Conservation (phyloP, 2,888 invertebrate genomes). For the Amiota communis region DNA sequence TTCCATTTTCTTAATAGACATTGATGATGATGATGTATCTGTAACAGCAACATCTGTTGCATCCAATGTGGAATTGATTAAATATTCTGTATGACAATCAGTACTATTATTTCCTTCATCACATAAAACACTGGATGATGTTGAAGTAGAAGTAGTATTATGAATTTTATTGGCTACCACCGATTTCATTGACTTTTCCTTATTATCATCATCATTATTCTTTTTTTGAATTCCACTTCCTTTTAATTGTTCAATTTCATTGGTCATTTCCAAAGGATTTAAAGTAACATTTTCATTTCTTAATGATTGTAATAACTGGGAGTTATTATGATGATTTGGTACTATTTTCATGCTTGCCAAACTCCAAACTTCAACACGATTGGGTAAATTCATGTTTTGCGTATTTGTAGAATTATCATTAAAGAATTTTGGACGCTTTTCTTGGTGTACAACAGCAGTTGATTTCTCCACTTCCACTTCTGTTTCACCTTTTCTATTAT, state of each 20-base stretch:
- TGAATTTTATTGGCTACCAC: background rate
- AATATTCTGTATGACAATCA: slow-evolving; percentile 55
- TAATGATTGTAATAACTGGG: background rate
- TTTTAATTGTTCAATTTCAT: slow-evolving; percentile 46
- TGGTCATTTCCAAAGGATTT: slow-evolving; percentile 35
- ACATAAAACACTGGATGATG: too few relatives aligned
- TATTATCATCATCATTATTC: slow-evolving; percentile 65
- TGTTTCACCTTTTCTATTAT: slow-evolving; percentile 15
- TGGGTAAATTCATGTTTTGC: slow-evolving; percentile 65
- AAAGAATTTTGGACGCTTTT: slow-evolving; percentile 69
- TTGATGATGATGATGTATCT: slow-evolving; percentile 6
- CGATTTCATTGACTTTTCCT: slow-evolving; percentile 34
- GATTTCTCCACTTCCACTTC: slow-evolving; percentile 14
- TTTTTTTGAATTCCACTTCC: slow-evolving; percentile 51
- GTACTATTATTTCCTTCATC: background rate
- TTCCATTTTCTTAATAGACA: background rate
- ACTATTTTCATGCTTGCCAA: slow-evolving; percentile 67
- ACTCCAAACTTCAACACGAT: slow-evolving; percentile 69
- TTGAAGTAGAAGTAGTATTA: background rate
- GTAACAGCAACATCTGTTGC: slow-evolving; percentile 53
- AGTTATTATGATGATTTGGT: slow-evolving; percentile 38
- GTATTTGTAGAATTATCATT: slow-evolving; percentile 67
- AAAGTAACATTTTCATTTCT: too few relatives aligned
- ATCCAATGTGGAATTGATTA: slow-evolving; percentile 55
- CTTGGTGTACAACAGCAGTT: slow-evolving; percentile 32